These are phyloP conservation scores for Lasius fuliginosus DNA, from an alignment of 2,888 invertebrate genomes.

Conservation along the genomic window DNA sequence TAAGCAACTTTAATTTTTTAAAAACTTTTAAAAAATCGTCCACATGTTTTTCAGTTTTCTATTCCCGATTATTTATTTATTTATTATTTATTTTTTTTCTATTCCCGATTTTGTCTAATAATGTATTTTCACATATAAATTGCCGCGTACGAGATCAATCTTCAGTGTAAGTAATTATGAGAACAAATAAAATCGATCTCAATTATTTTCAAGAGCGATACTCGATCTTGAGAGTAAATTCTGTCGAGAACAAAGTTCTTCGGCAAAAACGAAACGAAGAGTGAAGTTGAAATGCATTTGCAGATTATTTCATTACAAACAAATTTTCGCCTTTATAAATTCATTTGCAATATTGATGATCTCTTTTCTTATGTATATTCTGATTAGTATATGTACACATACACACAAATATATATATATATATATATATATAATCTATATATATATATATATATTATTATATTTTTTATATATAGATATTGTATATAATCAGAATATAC, in stretches of 20 bases:
- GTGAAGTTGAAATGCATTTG: neutral
- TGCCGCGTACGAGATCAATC: neutral
- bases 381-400: too few species aligned
- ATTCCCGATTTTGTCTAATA: neutral
- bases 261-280: constrained; percentile 5
- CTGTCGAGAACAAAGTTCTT: constrained; percentile 6
- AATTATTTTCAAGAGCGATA: neutral
- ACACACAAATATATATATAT: too few species aligned
- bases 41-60: neutral
- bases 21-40: too few species aligned
- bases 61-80: neutral
- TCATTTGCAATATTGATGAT: neutral
- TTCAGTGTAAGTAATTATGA: neutral
- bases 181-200: neutral
- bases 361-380: neutral
- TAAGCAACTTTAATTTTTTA: neutral
- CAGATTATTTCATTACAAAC: neutral
- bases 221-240: neutral
- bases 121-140: neutral
- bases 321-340: neutral
- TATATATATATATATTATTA: neutral
- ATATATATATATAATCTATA: too few species aligned
- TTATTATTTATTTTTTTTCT: too few species aligned
- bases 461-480: too few species aligned
- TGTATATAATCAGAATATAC: too few species aligned